These are phyloP conservation scores for Rhinoderma darwinii DNA, from an alignment of 2,113 vertebrate genomes.

Conservation along the genomic window DNA sequence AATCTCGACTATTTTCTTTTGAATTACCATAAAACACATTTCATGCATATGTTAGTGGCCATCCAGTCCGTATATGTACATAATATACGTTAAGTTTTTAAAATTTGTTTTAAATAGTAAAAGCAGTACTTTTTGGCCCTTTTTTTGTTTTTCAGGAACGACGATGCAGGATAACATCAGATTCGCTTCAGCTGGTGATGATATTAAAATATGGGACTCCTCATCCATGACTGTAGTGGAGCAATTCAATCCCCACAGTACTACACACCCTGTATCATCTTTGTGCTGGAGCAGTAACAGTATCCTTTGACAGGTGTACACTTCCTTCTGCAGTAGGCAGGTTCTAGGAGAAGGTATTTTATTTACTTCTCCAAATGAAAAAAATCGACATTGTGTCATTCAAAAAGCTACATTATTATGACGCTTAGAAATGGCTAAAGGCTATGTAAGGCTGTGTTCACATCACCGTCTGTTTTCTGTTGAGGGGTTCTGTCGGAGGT, in stretches of 20 bases:
- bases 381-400: not conserved
- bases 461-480: too few species aligned
- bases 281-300: conserved; percentile 93
- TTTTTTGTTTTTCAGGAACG: conserved; percentile 67
- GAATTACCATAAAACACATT: not conserved
- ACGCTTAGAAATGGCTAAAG: not conserved
- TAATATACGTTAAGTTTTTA: not conserved
- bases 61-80: not conserved
- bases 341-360: not conserved
- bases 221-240: conserved; percentile 85
- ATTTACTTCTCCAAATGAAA: not conserved
- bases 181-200: conserved; percentile 92
- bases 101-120: not conserved
- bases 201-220: conserved; percentile 93
- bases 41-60: not conserved
- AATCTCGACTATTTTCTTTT: too few species aligned
- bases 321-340: not conserved
- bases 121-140: not conserved
- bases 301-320: conserved; percentile 81
- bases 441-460: too few species aligned
- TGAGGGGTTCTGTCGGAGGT: too few species aligned
- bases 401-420: not conserved
- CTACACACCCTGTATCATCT: conserved; percentile 80
- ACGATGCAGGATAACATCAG: conserved; percentile 88
- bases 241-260: conserved; percentile 89